Percentiles rank a stretch among this genome's conserved stretches.
Evolutionary conservation across 92 coral and sea anemone genomes (phyloP).

Genomic region (Actinernus sp.): DNA sequence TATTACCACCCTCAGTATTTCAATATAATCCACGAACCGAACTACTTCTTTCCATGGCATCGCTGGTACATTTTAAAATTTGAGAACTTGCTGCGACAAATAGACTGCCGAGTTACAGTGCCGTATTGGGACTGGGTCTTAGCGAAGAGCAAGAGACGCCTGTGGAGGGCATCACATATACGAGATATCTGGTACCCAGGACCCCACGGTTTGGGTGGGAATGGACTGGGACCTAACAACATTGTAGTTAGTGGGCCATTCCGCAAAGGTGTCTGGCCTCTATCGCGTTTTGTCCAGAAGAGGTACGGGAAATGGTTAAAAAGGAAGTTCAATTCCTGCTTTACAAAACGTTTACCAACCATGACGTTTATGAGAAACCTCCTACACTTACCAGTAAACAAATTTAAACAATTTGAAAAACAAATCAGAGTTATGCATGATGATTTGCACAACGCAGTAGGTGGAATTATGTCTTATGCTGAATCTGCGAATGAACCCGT

Average conservation of each 20-base stretch:
- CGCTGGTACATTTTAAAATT: conserved; percentile 86
- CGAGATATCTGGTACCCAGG: conserved; percentile 85
- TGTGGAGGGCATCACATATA: conserved; percentile 58
- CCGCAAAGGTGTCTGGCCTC: conserved; percentile 46
- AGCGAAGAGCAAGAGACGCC: conserved; percentile 49
- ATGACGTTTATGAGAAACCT: conserved; percentile 30
- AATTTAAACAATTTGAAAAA: conserved; percentile 68
- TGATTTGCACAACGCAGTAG: conserved; percentile 80
- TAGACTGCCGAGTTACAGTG: conserved; percentile 88
- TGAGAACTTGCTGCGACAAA: conserved; percentile 82
- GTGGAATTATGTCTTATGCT: conserved; percentile 78
- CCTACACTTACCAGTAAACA: conserved; percentile 18
- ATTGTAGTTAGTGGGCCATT: conserved; percentile 85
- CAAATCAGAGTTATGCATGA: conserved; percentile 69
- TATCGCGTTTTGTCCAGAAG: conserved; percentile 24
- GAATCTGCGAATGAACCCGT: conserved; percentile 85
- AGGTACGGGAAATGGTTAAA: conserved; percentile 31
- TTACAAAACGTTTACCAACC: conserved; percentile 3
- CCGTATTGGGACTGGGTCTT: conserved; percentile 95
- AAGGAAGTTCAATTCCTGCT: conserved; percentile 50
- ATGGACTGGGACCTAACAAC: conserved; percentile 45
- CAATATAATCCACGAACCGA: conserved; percentile 63
- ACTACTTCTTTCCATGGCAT: conserved; percentile 96
- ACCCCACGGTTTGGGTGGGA: conserved; percentile 86
- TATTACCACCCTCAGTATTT: conserved; percentile 61